Conservation (phyloP, 2,113 vertebrate species). For the Mastomys coucha region DNA sequence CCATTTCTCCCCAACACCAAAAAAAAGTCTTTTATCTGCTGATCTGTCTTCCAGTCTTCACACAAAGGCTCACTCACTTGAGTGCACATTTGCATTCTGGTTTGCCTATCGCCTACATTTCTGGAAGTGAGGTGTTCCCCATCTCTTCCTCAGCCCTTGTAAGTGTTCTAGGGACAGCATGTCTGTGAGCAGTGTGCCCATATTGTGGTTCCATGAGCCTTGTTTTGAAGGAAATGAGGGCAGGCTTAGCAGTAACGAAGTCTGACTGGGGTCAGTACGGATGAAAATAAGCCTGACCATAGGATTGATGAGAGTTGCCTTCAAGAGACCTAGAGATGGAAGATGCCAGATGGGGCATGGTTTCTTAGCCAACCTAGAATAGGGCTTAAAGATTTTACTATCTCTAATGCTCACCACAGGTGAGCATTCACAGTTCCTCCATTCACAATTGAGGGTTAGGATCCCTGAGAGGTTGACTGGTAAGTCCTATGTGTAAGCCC, state of each 20-base stretch:
- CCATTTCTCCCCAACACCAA: too few relatives aligned
- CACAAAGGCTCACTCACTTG: background rate
- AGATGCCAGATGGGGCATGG: background rate
- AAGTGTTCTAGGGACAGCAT: background rate
- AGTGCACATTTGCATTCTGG: background rate
- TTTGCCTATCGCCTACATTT: background rate
- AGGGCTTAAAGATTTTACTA: background rate
- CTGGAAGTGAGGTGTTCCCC: background rate
- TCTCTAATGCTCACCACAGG: background rate
- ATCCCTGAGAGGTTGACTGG: background rate
- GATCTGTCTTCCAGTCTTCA: background rate
- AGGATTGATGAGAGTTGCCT: background rate
- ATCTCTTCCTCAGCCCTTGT: background rate
- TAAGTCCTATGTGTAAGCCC: background rate
- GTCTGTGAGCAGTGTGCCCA: background rate
- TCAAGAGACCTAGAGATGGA: background rate
- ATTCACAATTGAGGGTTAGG: background rate
- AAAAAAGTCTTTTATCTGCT: conserved; percentile 21
- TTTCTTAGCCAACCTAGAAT: background rate
- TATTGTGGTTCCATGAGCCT: background rate
- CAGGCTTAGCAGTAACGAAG: background rate
- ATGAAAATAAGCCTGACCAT: background rate
- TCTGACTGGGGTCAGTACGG: background rate
- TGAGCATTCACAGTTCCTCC: background rate
- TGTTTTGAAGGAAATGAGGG: background rate